Evolutionary conservation across 2,113 vertebrate genomes (phyloP), one percentile per base, ranked within the genome.

Genomic region (Rostratula benghalensis): DNA sequence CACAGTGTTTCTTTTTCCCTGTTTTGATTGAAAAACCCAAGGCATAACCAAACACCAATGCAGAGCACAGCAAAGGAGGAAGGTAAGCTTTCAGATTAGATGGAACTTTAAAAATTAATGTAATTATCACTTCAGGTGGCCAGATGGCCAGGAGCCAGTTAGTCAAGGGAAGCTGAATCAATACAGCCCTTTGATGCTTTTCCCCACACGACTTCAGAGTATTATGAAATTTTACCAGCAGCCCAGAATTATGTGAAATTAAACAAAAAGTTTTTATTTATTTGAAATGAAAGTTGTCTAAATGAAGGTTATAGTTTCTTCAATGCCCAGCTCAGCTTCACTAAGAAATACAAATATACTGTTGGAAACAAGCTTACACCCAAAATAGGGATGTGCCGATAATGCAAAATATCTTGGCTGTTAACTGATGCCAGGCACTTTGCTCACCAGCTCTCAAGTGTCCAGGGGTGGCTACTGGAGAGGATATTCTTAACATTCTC

Each of bases 401-500:
- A 89, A 93, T 3, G n/a, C 33, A 68, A 59, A 83, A 15, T 46
- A 71, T 39, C 61, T 90, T 7, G 7, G 45, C 76, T 91, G 67
- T 12, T 90, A 86, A 93, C 81, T 60, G 87, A 73, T 69, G 70
- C 37, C 74, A 90, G 57, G 31, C 61, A 60, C 91, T 95, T 95
- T 82, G 71, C 68, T 82, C 56, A 70, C 73, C 89, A 93, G 51
- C 76, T 93, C 60, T 92, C 37, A 75, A 96, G 94, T 83, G 95
- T 78, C 87, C 79, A 64, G 0, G 9, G 88, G 75, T 91, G 83
- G 63, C 68, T 90, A 9, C 18, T 74, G 84, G 80, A 96, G 95
- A 96, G 86, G 84, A 94, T 90, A 89, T 68, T 83, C 95, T 97
- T 73, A 89, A 97, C 88, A 83, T 94, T 96, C 96, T 96, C 94